Base-by-base conservation (phyloP, 2,113 vertebrate species). In the Phasianus colchicus region DNA sequence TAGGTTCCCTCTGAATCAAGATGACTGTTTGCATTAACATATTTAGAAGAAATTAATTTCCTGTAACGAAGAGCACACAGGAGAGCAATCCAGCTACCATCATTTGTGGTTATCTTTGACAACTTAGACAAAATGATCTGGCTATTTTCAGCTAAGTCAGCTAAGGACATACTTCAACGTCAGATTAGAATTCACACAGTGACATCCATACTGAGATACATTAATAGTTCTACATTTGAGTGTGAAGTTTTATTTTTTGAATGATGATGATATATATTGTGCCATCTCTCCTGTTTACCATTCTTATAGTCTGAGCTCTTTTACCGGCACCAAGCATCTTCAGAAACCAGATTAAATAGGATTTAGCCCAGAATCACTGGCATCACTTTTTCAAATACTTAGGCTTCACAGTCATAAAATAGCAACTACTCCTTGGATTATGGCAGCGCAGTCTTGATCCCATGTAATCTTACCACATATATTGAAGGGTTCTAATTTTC, bases 301-400 rank as follows among this genome's bases (percentile, higher is more conserved):
- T n/a, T 58, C 78, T n/a, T 22, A 13, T 18, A 88, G 58, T 57
- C 67, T 38, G 82, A 63, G 4, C 60, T 74, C 15, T 36, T 24
- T 10, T 45, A 64, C 55, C 63, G 55, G 5, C 79, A 84, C 30
- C 42, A 30, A 63, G 15, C 48, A 83, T 36, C 60, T 92, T 61
- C 3, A 71, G 72, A 57, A 91, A 24, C 14, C 38, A 93, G 88
- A 64, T 86, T 93, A 91, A 78, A 67, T 6, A 38, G 88, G 92
- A 80, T 81, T 92, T 94, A 90, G 25, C 29, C 42, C 76, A 88
- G 83, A 88, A 83, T 81, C 76, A 83, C 92, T 69, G 55, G 69
- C 79, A 95, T 55, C 67, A 42, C 76, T 86, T 94, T 89, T 90
- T 90, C 92, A 94, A 93, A 95, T 71, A 96, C 64, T 91, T 88